Conservation (phyloP, 53 echinoderm and acorn worm genomes). For the Temnopleurus reevesii region DNA sequence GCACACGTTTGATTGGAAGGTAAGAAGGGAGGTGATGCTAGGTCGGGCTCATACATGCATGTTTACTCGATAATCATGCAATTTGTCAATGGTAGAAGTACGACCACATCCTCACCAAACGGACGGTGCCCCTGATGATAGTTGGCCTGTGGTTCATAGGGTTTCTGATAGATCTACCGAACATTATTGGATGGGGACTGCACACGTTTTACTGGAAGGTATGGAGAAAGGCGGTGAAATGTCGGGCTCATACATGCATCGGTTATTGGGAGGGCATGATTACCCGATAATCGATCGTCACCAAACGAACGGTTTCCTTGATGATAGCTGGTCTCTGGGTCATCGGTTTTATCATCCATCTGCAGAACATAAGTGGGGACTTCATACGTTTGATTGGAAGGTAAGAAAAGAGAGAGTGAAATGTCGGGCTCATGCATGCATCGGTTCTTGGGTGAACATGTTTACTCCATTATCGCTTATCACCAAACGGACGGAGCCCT, state of each 20-base stretch:
- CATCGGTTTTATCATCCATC: conserved; percentile 63
- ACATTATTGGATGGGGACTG: conserved; percentile 73
- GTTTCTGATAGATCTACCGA: conserved; percentile 72
- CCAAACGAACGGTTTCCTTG: conserved; percentile 55
- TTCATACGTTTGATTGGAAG: conserved; percentile 66
- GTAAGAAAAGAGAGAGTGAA: too few relatives aligned
- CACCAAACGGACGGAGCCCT: conserved; percentile 61
- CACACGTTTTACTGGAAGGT: conserved; percentile 67
- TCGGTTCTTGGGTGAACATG: too few relatives aligned
- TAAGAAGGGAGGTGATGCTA: too few relatives aligned
- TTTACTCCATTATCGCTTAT: too few relatives aligned
- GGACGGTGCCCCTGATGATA: conserved; percentile 61
- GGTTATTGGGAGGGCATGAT: too few relatives aligned
- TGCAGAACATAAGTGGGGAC: conserved; percentile 75
- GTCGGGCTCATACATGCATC: too few relatives aligned
- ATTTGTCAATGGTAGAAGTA: conserved; percentile 68
- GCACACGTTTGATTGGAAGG: conserved; percentile 67
- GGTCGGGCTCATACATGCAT: too few relatives aligned
- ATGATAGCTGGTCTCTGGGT: conserved; percentile 64
- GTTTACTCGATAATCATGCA: too few relatives aligned
- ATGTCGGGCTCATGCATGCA: too few relatives aligned
- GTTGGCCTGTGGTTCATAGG: conserved; percentile 57
- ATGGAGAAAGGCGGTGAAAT: too few relatives aligned
- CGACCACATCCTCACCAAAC: conserved; percentile 59
- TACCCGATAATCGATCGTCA: too few relatives aligned